These are phyloP conservation scores for Eupithecia subumbrata DNA, from an alignment of 2,888 invertebrate species.

Conservation along the genomic window DNA sequence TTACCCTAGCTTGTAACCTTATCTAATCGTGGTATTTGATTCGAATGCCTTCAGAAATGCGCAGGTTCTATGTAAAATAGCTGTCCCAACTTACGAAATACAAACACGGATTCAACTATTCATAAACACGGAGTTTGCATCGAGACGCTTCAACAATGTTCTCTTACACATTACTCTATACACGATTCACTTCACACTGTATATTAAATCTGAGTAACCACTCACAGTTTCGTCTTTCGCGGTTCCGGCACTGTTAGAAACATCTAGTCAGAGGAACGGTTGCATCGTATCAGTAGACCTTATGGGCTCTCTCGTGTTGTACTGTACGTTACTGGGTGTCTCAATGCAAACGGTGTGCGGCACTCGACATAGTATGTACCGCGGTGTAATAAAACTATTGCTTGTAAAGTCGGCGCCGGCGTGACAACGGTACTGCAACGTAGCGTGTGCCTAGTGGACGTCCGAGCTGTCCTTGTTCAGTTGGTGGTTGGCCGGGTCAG, in stretches of 20 bases:
- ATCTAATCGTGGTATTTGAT: constrained; percentile 28
- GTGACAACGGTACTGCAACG: constrained; percentile 68
- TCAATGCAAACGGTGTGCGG: constrained; percentile 61
- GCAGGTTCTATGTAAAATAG: constrained; percentile 53
- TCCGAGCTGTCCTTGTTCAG: constrained; percentile 91
- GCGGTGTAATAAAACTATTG: constrained; percentile 75
- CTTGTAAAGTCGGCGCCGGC: constrained; percentile 60
- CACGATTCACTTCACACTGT: constrained; percentile 47
- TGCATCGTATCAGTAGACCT: constrained; percentile 26
- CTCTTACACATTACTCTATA: constrained; percentile 44
- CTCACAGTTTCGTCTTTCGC: constrained; percentile 37
- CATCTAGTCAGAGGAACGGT: constrained; percentile 22
- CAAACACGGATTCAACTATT: constrained; percentile 78
- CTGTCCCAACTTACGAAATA: constrained; percentile 78
- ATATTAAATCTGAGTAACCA: constrained; percentile 39
- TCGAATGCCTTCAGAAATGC: constrained; percentile 45
- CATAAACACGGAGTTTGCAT: constrained; percentile 56
- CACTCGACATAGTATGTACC: constrained; percentile 58
- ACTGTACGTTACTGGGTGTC: constrained; percentile 41
- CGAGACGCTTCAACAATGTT: constrained; percentile 46
- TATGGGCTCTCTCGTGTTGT: constrained; percentile 17
- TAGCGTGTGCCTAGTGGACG: constrained; percentile 86
- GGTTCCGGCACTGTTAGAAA: constrained; percentile 31
- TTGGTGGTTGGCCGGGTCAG: constrained; percentile 93
- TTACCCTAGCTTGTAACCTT: constrained; percentile 20